Evolutionary conservation across 2,888 invertebrate species (phyloP).

Genomic region (Eilema caniola): DNA sequence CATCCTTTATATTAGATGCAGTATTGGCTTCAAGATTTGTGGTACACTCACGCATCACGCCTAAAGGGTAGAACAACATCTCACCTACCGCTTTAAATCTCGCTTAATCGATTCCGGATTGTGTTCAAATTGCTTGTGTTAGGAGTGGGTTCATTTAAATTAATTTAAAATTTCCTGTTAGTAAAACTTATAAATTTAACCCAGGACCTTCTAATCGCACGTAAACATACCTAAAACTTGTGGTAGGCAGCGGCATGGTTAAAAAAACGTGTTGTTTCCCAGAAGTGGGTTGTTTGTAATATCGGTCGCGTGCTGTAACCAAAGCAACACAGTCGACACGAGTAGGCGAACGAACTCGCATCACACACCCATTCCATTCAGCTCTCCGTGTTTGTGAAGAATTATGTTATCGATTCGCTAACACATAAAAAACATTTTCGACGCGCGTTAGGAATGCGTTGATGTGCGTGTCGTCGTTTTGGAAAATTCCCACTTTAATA

Average conservation of each 20-base stretch:
- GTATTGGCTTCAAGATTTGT: not conserved
- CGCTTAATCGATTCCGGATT: not conserved
- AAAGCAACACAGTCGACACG: constrained; percentile 6
- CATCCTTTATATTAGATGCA: not conserved
- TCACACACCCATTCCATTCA: constrained; percentile 10
- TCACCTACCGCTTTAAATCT: not conserved
- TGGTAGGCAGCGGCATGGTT: not conserved
- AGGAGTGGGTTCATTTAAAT: no score
- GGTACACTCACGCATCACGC: no score
- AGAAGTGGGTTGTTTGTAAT: not conserved
- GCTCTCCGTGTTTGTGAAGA: constrained; percentile 4
- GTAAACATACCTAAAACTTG: not conserved
- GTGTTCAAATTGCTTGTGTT: no score
- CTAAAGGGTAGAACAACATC: not conserved
- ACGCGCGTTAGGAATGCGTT: not conserved
- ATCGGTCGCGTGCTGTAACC: constrained; percentile 3
- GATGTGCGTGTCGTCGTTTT: not conserved
- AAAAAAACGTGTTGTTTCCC: not conserved
- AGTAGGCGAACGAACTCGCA: constrained; percentile 9
- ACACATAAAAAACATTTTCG: not conserved
- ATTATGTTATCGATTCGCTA: constrained; percentile 2
- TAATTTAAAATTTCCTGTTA: not conserved
- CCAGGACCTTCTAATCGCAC: not conserved
- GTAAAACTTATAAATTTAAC: not conserved
- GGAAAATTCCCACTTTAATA: constrained; percentile 1